These are phyloP conservation scores for Mystacornis crossleyi DNA, from an alignment of 2,113 vertebrate genomes.

Conservation along the genomic window DNA sequence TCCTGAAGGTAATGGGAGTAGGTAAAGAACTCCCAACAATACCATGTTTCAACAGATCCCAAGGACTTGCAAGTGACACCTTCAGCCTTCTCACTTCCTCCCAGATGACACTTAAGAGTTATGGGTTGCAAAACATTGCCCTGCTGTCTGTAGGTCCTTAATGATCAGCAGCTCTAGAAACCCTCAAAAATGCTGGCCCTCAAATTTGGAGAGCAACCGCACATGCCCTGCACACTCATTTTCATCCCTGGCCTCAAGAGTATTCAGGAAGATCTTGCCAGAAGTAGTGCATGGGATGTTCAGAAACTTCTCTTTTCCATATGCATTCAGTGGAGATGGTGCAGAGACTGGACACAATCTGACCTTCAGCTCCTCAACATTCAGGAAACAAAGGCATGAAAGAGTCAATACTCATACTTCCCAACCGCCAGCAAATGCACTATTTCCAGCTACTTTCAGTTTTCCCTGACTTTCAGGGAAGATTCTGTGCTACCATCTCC, in stretches of 20 bases:
- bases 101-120: not conserved
- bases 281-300: not conserved
- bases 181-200: not conserved
- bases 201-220: not conserved
- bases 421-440: not conserved
- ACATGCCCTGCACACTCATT: accelerated
- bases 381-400: not conserved
- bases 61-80: not conserved
- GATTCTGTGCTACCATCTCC: not conserved
- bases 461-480: not conserved
- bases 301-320: not conserved
- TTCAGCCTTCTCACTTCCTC: not conserved
- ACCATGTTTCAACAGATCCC: not conserved
- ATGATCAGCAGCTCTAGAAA: not conserved
- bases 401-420: not conserved
- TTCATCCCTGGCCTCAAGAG: not conserved
- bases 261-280: not conserved
- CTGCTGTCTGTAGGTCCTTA: not conserved
- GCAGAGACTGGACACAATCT: not conserved
- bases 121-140: accelerated
- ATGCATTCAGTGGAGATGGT: accelerated
- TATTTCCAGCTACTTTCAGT: not conserved
- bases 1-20: not conserved
- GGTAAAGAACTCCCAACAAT: not conserved
- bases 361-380: not conserved